A percentile compares a stretch with the other conserved stretches of the same genome.
Evolutionary conservation across 2,888 invertebrate species (phyloP).

Genomic region (Melanchra persicariae): DNA sequence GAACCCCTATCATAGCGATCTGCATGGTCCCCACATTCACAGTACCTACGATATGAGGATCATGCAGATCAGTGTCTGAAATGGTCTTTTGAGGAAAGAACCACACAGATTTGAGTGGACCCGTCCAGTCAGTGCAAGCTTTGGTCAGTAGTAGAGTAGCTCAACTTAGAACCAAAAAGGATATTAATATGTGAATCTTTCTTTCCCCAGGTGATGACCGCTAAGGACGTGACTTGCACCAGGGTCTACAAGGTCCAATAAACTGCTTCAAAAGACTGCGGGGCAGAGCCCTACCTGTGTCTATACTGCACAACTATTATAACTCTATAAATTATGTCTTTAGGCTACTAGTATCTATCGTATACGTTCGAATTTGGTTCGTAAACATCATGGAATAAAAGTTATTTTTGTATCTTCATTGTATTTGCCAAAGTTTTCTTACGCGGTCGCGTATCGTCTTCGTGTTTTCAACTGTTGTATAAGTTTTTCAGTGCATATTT

Average conservation of each 20-base stretch:
- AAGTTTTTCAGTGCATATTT: conserved; percentile 88
- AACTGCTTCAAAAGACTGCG: conserved; percentile 81
- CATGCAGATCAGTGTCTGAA: no score
- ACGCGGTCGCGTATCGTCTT: conserved; percentile 69
- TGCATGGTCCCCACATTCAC: no score
- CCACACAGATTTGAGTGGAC: no score
- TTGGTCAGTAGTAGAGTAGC: no score
- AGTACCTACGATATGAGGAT: no score
- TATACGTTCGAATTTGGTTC: conserved; percentile 68
- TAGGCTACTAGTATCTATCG: conserved; percentile 69
- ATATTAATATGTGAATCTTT: conserved; percentile 1
- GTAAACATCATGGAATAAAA: conserved; percentile 62
- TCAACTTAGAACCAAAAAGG: no score
- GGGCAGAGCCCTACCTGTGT: conserved; percentile 72
- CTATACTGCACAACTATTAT: conserved; percentile 82
- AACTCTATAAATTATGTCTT: conserved; percentile 80
- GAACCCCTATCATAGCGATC: no score
- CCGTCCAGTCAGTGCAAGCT: no score
- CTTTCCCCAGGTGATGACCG: conserved; percentile 92
- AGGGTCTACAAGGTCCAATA: conserved; percentile 93
- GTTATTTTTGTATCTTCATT: conserved; percentile 82
- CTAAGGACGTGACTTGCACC: conserved; percentile 93
- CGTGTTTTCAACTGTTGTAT: conserved; percentile 80
- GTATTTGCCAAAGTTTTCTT: conserved; percentile 77
- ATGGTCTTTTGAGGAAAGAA: no score